Percentiles rank a stretch among this genome's conserved stretches.
Evolutionary conservation across 2,888 invertebrate species (phyloP).

Genomic region (Nasonia oneida): DNA sequence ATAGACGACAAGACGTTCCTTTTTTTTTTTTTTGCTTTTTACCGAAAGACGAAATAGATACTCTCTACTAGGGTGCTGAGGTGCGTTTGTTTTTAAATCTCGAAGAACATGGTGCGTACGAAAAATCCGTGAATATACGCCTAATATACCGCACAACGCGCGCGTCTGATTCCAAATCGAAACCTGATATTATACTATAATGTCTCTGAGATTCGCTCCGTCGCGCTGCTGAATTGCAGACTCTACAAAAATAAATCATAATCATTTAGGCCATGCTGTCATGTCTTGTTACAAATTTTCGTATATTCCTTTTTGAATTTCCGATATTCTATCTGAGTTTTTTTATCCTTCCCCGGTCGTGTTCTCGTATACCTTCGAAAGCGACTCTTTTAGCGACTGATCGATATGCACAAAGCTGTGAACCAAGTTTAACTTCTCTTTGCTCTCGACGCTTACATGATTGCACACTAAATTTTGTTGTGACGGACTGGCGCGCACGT

Average conservation of each 20-base stretch:
- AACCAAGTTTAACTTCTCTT: constrained; percentile 22
- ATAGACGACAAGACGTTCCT: constrained; percentile 18
- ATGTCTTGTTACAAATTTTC: neutral
- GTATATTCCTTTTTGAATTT: neutral
- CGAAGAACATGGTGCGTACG: constrained; percentile 29
- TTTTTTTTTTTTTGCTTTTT: neutral
- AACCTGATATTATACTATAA: neutral
- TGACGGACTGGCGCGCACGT: constrained; percentile 28
- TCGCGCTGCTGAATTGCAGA: constrained; percentile 53
- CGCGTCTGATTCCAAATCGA: neutral
- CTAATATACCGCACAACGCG: constrained; percentile 61
- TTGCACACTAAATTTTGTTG: constrained; percentile 10
- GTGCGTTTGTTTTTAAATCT: constrained; percentile 17
- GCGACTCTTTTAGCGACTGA: neutral
- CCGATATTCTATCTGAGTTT: neutral
- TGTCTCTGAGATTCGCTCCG: neutral
- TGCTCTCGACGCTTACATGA: constrained; percentile 10
- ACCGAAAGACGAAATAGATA: constrained; percentile 45
- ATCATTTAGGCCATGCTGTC: constrained; percentile 41
- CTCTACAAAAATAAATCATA: constrained; percentile 61
- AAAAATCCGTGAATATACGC: constrained; percentile 41
- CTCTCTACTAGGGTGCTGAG: constrained; percentile 23
- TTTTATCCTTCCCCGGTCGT: neutral
- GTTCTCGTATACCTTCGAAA: neutral
- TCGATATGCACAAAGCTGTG: neutral